Percentiles rank a stretch among this genome's conserved stretches.
Evolutionary conservation across 2,113 vertebrate genomes (phyloP).

Genomic region (Megalops atlanticus): DNA sequence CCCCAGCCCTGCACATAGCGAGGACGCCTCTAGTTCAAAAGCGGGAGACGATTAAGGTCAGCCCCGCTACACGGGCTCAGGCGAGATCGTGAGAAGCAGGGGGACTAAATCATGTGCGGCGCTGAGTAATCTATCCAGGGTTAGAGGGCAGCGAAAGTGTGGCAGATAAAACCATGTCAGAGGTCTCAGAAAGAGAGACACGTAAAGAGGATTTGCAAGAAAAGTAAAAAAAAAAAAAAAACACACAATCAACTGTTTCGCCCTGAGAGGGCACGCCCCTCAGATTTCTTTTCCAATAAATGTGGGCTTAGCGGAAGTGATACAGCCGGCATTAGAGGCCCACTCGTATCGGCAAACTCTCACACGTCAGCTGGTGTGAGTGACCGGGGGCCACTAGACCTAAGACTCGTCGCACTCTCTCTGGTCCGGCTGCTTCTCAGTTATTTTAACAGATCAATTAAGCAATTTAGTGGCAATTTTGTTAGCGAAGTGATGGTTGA

Average conservation of each 20-base stretch:
- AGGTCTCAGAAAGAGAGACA: slow-evolving; percentile 50
- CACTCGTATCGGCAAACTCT: slow-evolving; percentile 50
- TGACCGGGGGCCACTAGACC: background rate
- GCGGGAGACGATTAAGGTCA: background rate
- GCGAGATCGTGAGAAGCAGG: background rate
- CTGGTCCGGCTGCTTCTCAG: slow-evolving; percentile 27
- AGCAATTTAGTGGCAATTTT: slow-evolving; percentile 51
- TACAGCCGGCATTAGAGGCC: slow-evolving; percentile 47
- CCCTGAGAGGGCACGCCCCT: background rate
- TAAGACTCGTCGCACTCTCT: slow-evolving; percentile 32
- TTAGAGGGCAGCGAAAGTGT: background rate
- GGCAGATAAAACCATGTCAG: slow-evolving; percentile 41
- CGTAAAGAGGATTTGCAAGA: slow-evolving; percentile 56
- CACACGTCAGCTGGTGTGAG: background rate
- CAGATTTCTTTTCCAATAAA: slow-evolving; percentile 47
- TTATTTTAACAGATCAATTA: slow-evolving; percentile 48
- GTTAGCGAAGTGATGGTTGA: slow-evolving; percentile 25
- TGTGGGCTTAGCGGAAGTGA: slow-evolving; percentile 53
- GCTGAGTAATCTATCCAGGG: background rate
- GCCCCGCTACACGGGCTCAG: background rate
- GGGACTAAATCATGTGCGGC: background rate
- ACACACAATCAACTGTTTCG: slow-evolving; percentile 45
- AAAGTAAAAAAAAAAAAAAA: slow-evolving; percentile 16
- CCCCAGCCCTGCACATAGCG: no score
- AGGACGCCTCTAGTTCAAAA: background rate